Evolutionary conservation across 1,140 invertebrate species (phyloP), one percentile per base, ranked within the genome.

Genomic region (Ditylenchus dipsaci): DNA sequence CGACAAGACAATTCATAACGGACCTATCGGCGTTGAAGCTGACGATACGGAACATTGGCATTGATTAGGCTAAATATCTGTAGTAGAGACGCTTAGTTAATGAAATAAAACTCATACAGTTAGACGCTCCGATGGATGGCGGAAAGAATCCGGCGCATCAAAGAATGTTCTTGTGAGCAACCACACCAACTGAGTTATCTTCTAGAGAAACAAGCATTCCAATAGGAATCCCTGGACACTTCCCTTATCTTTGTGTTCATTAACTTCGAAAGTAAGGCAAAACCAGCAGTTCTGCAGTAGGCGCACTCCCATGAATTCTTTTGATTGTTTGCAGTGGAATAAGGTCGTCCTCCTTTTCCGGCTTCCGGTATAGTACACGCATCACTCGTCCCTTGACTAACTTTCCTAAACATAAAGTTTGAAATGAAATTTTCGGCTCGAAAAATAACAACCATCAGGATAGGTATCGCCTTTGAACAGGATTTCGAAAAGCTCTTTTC

Each of bases 21-120:
- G 82, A 97, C 97, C 91, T 85, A 71, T 97, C 93, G 0, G 93
- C 91, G 76, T 97, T 92, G 33, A 98, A 95, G 84, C 96, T 96
- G 0, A 90, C 89, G 69, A 99, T 90, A n/a, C 95, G 86, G 80
- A 91, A 91, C 82, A 95, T 91, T 98, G 91, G 0, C 90, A 89
- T 85, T 95, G 92, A 0, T 91, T 90, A 59, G 89, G 84, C 27
- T 86, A 65, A 17, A 84, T 77, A 68, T 26, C n/a, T n/a, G n/a
- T n/a, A n/a, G n/a, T n/a, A n/a, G 23, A 53, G n/a, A 7, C 23
- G 3, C 3, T 15, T 53, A 53, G 3, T 7, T 53, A 21, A 53
- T 53, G 3, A 53, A 3, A 3, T 21, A 53, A 17, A 53, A 19
- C 3, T 7, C 59, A 26, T 61, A 61, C 59, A 13, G n/a, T n/a